These are phyloP conservation scores for Drosophila villosipedis DNA, from an alignment of 2,888 invertebrate species.

Conservation along the genomic window DNA sequence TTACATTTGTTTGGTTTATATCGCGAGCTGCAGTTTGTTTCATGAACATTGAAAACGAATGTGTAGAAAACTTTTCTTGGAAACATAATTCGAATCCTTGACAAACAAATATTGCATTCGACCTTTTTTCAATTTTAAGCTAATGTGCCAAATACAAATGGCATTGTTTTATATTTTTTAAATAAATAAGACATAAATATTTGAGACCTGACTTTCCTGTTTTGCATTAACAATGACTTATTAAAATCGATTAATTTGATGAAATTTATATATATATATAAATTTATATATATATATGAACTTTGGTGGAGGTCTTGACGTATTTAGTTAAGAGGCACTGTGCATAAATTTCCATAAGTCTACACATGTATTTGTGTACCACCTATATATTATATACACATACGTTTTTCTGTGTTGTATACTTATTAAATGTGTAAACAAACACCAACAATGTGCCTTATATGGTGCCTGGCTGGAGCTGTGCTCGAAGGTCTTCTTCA, in stretches of 20 bases:
- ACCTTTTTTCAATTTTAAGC: neutral
- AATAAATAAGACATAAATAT: neutral
- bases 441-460: constrained; percentile 59
- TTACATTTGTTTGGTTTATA: neutral
- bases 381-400: neutral
- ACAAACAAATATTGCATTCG: neutral
- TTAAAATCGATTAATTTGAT: neutral
- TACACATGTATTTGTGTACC: neutral
- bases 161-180: neutral
- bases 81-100: neutral
- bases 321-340: neutral
- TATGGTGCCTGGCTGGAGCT: constrained; percentile 17
- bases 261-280: too few relatives aligned
- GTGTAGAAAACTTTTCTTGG: neutral
- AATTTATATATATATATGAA: neutral
- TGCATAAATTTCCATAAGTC: neutral
- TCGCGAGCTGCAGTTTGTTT: neutral
- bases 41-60: neutral
- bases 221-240: neutral
- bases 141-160: neutral
- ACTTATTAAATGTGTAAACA: constrained; percentile 54
- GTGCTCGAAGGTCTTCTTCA: constrained; percentile 18
- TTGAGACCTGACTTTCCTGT: neutral
- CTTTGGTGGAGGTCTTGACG: neutral
- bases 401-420: neutral